Evolutionary conservation across 1,140 invertebrate genomes (phyloP), one percentile per base, ranked within the genome.

Genomic region (Ceratosolen fusciceps): DNA sequence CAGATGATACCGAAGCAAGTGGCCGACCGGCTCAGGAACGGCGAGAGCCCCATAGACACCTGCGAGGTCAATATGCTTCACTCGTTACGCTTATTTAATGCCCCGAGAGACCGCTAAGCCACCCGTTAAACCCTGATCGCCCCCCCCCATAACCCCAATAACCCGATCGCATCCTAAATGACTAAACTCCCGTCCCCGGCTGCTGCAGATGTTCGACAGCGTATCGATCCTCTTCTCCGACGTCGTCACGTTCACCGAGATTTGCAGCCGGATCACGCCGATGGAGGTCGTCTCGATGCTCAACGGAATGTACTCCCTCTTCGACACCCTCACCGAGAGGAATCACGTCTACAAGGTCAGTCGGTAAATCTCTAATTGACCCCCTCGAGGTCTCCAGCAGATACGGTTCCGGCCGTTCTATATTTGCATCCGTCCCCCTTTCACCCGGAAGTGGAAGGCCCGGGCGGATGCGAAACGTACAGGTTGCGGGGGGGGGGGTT

Each of bases 1-100:
- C 98, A 99, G 91, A 99, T 99, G 98, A 98, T 99, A 91, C 98
- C 98, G 9, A 98, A 98, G 90, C 95, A 97, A 88, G 97, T 98
- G 0, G 97, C 98, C 0, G 97, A 99, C 90, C 92, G 97, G 78
- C 91, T 99, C 26, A 90, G 98, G 79, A 95, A 95, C 74, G 98
- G 98, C 34, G 97, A 98, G 89, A 97, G 96, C 85, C 95, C 97
- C 0, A 96, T 98, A 58, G 96, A 97, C 83, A 99, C 98, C 34
- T 99, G 97, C 88, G 96, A 99, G 93, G 98, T 98, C 29, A 47
- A 62, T 74, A 71, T 54, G n/a, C n/a, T n/a, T n/a, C n/a, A n/a
- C n/a, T n/a, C n/a, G n/a, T n/a, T n/a, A n/a, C n/a, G n/a, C n/a
- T n/a, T n/a, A n/a, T n/a, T n/a, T n/a, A n/a, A n/a, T n/a, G n/a